Percentiles rank a stretch among this genome's conserved stretches.
Conservation (phyloP, 2,113 vertebrate species). For the Antechinus flavipes region DNA sequence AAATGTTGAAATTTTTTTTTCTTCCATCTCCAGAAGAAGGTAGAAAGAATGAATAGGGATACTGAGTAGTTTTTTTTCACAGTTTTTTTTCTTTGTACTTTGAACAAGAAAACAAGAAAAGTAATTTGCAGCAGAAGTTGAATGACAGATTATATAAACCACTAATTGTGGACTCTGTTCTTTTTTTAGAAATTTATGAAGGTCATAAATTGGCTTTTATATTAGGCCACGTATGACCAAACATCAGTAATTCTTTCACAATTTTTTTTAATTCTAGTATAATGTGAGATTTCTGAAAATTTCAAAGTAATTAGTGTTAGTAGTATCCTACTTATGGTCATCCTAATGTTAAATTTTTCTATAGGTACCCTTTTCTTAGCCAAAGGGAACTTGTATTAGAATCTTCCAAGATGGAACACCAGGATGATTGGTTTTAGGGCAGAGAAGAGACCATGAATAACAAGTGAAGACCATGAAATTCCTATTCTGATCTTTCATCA, state of each 20-base stretch:
- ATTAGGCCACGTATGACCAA: background rate
- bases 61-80: background rate
- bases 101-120: conserved; percentile 11
- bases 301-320: background rate
- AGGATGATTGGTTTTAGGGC: background rate
- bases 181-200: background rate
- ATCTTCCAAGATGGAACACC: background rate
- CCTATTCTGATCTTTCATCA: background rate
- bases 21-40: background rate
- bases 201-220: background rate
- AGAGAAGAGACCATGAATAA: background rate
- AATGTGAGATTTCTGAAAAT: background rate
- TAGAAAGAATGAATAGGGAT: background rate
- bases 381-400: conserved; percentile 7
- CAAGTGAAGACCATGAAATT: background rate
- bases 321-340: background rate
- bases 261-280: conserved; percentile 11
- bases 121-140: conserved; percentile 14
- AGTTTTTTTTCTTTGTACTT: background rate
- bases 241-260: conserved; percentile 24
- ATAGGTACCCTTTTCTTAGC: background rate
- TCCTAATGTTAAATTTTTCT: background rate
- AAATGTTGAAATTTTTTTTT: conserved; percentile 23
- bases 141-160: background rate
- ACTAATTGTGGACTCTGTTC: background rate